Evolutionary conservation across 2,888 invertebrate species (phyloP).

Genomic region (Thymelicus lineola): DNA sequence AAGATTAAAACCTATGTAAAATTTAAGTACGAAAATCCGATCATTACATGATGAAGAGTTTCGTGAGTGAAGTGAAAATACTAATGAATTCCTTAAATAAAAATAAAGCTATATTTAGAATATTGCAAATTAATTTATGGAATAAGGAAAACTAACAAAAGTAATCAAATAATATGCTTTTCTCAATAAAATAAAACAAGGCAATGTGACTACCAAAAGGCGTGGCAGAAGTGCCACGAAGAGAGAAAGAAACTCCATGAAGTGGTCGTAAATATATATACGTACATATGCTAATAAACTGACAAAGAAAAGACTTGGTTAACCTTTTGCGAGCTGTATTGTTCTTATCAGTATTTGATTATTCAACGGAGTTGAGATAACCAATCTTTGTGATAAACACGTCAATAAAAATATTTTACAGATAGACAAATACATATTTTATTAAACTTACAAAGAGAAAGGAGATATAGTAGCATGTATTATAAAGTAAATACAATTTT

Average conservation of each 20-base stretch:
- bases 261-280: slow-evolving; percentile 56
- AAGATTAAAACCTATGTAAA: not conserved
- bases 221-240: slow-evolving; percentile 52
- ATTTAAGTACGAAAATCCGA: not conserved
- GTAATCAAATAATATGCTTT: slow-evolving; percentile 48
- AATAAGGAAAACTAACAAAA: not conserved
- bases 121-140: not conserved
- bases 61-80: too few relatives aligned
- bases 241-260: slow-evolving; percentile 55
- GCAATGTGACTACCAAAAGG: slow-evolving; percentile 63
- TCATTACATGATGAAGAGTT: too few relatives aligned
- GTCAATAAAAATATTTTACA: too few relatives aligned
- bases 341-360: slow-evolving; percentile 6
- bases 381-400: not conserved
- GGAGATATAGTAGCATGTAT: too few relatives aligned
- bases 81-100: too few relatives aligned
- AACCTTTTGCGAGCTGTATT: not conserved
- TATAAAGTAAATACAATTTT: too few relatives aligned
- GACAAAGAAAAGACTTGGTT: slow-evolving; percentile 39
- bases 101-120: too few relatives aligned
- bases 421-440: too few relatives aligned
- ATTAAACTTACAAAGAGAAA: too few relatives aligned
- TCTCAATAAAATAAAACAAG: slow-evolving; percentile 59
- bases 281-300: slow-evolving; percentile 38
- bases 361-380: slow-evolving; percentile 1